Conservation (phyloP, 2,113 vertebrate species). For the Cephalopholis sonnerati region DNA sequence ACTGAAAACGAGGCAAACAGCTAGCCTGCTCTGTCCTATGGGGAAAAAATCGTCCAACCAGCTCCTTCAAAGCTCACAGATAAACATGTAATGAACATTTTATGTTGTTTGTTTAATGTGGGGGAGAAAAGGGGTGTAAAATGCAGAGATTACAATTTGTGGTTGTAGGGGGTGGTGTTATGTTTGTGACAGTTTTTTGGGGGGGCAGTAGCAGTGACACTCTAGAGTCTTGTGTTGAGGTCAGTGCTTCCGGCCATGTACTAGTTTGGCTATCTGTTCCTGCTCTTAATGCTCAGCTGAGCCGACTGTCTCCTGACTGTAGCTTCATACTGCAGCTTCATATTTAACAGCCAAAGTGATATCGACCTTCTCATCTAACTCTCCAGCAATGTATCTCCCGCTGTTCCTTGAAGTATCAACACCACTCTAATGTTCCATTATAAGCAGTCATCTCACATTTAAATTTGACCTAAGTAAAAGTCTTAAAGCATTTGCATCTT, state of each 20-base stretch:
- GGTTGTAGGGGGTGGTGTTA: no score
- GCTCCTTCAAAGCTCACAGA: no score
- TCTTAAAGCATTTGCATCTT: slow-evolving; percentile 18
- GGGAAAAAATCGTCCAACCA: no score
- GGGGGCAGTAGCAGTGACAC: not conserved
- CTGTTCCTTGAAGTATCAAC: not conserved
- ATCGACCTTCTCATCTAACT: not conserved
- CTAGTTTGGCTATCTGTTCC: no score
- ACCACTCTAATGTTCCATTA: not conserved
- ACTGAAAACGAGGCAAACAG: not conserved
- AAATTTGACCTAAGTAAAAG: not conserved
- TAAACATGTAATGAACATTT: no score
- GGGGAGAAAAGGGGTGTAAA: no score
- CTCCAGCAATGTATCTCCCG: not conserved
- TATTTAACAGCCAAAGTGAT: not conserved
- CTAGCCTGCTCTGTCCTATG: no score
- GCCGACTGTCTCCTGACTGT: not conserved
- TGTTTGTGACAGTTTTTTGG: no score
- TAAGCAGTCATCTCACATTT: not conserved
- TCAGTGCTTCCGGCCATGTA: no score
- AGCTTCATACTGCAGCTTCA: slow-evolving; percentile 5
- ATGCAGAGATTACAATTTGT: no score
- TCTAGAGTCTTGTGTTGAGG: not conserved
- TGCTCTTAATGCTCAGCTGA: not conserved
- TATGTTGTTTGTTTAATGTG: no score